Base-by-base conservation (phyloP, 2,113 vertebrate genomes). In the Vidua chalybeata region DNA sequence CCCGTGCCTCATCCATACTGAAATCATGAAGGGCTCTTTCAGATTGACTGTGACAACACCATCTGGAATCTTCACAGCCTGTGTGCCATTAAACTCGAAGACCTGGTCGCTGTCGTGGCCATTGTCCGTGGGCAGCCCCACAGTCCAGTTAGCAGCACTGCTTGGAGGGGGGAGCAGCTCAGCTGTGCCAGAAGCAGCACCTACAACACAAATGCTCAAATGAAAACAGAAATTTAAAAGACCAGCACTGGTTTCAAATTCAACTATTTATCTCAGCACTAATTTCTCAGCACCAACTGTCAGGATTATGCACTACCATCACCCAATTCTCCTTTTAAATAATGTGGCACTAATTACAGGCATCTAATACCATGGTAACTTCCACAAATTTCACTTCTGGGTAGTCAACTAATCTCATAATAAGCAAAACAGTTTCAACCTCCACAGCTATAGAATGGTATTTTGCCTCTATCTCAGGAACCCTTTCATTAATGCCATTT, bases 31-130 rank as follows among this genome's bases (percentile, higher is more conserved):
- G 17, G 99, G 99, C 80, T 99, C 99, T 88, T 98, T 98, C 9
- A 99, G 97, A 93, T 91, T 98, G 95, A 98, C 95, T 14, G 97
- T 98, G 77, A 99, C 98, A 28, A 99, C 35, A 1, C 98, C 98
- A 0, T 99, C 98, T 0, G 99, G 99, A 62, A 99, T 94, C 96
- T 97, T 99, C 77, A 99, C 98, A 3, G 99, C 99, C 93, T 99
- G 99, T 0, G 99, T 99, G 97, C 99, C 99, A 1, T 99, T 99
- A 64, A 99, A 99, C 96, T 99, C 99, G 67, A 99, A 99, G 94
- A 99, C 99, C 90, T 99, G 99, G 98, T 99, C 99, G 1, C 99
- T 99, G 98, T 99, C 99, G 0, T 99, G 99, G 21, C 99, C 99
- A 0, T 99, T 99, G 81, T 99, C 99, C 0, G 99, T 99, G 41